These are phyloP conservation scores for Plecotus auritus DNA, from an alignment of 2,113 vertebrate species.

Conservation along the genomic window DNA sequence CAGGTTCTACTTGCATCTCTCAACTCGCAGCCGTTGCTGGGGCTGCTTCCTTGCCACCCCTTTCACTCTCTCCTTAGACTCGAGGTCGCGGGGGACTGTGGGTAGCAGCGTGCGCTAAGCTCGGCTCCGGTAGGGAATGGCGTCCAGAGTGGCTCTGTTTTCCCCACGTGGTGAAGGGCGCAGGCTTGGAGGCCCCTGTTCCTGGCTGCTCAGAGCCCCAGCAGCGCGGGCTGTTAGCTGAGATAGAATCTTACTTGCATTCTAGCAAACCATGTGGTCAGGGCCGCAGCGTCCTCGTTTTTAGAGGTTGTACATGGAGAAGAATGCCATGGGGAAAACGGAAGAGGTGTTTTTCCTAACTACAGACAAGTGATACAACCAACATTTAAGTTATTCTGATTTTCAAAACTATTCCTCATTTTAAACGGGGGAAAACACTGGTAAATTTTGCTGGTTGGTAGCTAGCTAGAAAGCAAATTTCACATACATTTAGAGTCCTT, in stretches of 20 bases:
- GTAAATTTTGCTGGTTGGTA: background rate
- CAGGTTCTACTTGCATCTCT: background rate
- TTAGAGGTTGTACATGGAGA: background rate
- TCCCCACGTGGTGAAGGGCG: background rate
- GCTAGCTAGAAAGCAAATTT: background rate
- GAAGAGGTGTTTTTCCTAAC: background rate
- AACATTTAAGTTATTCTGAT: background rate
- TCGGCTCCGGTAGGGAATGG: background rate
- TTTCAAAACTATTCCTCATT: background rate
- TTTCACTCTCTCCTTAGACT: background rate
- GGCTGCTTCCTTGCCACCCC: background rate
- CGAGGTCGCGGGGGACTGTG: background rate
- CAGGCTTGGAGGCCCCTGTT: background rate
- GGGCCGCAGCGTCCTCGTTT: background rate
- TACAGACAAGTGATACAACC: background rate
- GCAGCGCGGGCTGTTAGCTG: background rate
- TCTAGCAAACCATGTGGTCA: background rate
- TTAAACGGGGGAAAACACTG: background rate
- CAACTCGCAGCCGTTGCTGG: background rate
- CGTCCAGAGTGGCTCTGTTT: background rate
- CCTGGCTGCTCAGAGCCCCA: background rate
- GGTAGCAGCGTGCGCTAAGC: background rate
- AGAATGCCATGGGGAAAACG: background rate
- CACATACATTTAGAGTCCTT: background rate
- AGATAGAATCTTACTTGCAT: background rate